Evolutionary conservation across 1,140 invertebrate species (phyloP), one percentile per base, ranked within the genome.

Genomic region (Drosophila kepulauana): DNA sequence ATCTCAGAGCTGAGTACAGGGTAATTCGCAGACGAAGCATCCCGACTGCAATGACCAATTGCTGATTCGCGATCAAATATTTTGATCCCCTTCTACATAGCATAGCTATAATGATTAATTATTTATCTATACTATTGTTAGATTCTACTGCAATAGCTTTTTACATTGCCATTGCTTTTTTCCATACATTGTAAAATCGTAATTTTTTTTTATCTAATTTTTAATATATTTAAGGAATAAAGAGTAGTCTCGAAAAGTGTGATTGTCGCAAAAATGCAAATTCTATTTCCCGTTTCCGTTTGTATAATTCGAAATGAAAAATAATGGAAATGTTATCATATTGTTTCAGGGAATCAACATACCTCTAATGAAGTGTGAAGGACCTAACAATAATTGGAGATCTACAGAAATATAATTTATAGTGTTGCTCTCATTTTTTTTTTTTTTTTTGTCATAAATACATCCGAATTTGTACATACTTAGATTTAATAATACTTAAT

Each of bases 381-480:
- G 79, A 85, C 79, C 80, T 81, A 75, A 75, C 73, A 74, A 62
- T 76, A 78, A 82, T 86, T 87, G 82, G 82, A 87, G 82, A 85
- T 87, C 68, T 81, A 52, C 58, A 86, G 67, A 74, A 82, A 78
- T 75, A 71, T 85, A 81, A 85, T 69, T 68, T 57, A 71, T 62
- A 86, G 76, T 73, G 76, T 73, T 81, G 75, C 81, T 81, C 81
- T 86, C 69, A 79, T 81, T 86, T 78, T 85, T 78, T 10, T 46
- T 46, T 46, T 85, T 77, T 8, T 46, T 46, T 16, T 16, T 85
- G 7, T 48, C 69, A 67, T 82, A 75, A 85, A 86, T 81, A 66
- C 85, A 81, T 81, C 81, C 79, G 81, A 85, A 86, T 85, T 85
- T 85, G 81, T 85, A 85, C 68, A 85, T 85, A 85, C 66, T 75